A percentile compares a stretch with the other conserved stretches of the same genome.
phyloP scores from a whole-genome alignment of 2,797 vertebrate species.

The Neosilurus mollespiculum region DNA sequence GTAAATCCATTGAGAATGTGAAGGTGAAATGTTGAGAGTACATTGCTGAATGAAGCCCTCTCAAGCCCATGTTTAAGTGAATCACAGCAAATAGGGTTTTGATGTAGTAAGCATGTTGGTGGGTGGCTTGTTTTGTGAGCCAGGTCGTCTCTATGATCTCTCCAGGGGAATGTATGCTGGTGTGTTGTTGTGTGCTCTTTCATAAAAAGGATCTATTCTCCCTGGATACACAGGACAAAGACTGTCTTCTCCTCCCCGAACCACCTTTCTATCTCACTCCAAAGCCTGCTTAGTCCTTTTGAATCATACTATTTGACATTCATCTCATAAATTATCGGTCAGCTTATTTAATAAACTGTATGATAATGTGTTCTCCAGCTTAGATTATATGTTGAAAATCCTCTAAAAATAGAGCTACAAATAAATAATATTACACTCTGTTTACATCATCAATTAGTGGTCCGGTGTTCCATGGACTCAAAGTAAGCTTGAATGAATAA shows the following conservation, averaged over 20 bases:
- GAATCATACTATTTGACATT: not conserved
- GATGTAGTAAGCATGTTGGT: conserved; percentile 53
- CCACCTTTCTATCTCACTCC: too few relatives aligned
- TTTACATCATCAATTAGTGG: not conserved
- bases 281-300: not conserved
- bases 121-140: conserved; percentile 53
- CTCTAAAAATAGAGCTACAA: not conserved
- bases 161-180: conserved; percentile 45
- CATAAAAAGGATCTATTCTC: conserved; percentile 50
- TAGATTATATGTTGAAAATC: not conserved
- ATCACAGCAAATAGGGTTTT: conserved; percentile 53
- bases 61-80: conserved; percentile 48
- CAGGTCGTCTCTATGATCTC: conserved; percentile 31
- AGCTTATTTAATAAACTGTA: not conserved
- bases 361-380: not conserved
- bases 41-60: conserved; percentile 27
- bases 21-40: conserved; percentile 14
- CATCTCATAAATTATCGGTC: not conserved
- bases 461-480: not conserved
- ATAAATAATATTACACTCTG: not conserved
- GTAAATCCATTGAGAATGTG: conserved; percentile 21
- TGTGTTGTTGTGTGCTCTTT: conserved; percentile 53
- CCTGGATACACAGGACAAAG: conserved; percentile 38
- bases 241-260: not conserved
- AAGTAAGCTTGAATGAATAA: not conserved